Evolutionary conservation across 1,140 invertebrate species (phyloP), one percentile per base, ranked within the genome.

Genomic region (Drosophila dunni): DNA sequence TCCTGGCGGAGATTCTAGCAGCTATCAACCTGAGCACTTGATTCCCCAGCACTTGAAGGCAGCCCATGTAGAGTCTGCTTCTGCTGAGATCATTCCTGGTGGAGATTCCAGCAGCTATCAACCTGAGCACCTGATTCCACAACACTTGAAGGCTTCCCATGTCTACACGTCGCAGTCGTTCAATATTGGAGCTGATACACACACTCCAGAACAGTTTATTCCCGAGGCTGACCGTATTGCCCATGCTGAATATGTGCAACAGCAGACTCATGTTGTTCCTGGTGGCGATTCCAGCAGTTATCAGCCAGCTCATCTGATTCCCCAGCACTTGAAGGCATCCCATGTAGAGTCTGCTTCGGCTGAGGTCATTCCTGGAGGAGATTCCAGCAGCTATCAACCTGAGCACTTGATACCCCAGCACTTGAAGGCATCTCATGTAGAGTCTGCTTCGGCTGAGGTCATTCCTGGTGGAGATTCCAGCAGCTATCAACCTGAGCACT

Each of bases 181-280:
- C 7, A 75, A 60, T 11, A 45, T 83, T 42, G 81, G 81, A 1
- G 76, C 72, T 1, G 63, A 83, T 15, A 66, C 60, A 0, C 63
- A 81, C 33, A 72, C 78, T 0, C 78, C 78, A 0, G 72, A 80
- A 29, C 42, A 80, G 46, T 80, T 80, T n/a, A 80, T 80, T 34
- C 78, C 72, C 0, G 63, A 77, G 7, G 74, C 54, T 0, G 75
- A 63, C 50, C 78, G 51, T 6, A 46, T 76, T 13, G 78, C 77
- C 4, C 72, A 81, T 58, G 63, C 76, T 17, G 56, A 29, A 20
- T 80, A 76, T 7, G 29, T 63, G n/a, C 72, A 81, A n/a, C n/a
- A 56, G 1, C 68, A 78, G 34, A 17, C 40, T 13, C 11, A 42
- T 17, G 17, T 17, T 17, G 17, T 53, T n/a, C 71, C 72, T 45